Base-by-base conservation (phyloP, 2,797 vertebrate species). In the Phoebastria nigripes region DNA sequence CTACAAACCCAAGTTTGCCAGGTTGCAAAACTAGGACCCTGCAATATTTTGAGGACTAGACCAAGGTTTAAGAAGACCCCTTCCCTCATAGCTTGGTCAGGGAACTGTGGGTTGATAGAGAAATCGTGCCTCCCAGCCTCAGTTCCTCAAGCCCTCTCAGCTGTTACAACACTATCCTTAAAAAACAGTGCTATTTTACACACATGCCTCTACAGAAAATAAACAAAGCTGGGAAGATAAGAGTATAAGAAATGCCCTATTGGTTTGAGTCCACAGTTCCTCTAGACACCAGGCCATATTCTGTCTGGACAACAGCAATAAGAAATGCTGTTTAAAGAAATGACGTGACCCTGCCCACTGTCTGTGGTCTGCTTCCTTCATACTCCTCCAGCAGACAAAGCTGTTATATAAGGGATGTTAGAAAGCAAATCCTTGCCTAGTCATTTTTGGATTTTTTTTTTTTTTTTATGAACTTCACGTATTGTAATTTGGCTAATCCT, bases 321-420 rank as follows among this genome's bases (percentile, higher is more conserved):
- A 59, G 18, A 77, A 90, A 88, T 8, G 13, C 35, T 72, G 24
- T 35, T 82, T 49, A 63, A 90, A 67, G 37, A 51, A 87, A 74
- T 0, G 0, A 33, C 7, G 14, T 3, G 18, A 71, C 15, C 16
- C 11, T 26, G 11, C 16, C 15, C 55, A 8, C 17, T 25, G 9
- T 20, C 39, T 31, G 41, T 7, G 20, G 22, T 37, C 78, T 56
- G 54, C 33, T 69, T 19, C 21, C 49, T 35, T 76, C 39, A 41
- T 9, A 18, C 6, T 66, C 7, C 47, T 58, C 35, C 55, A 77
- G 44, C 35, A 49, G 37, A 51, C 21, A 80, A n/a, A 82, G 52
- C 44, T 63, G 31, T 37, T 66, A 9, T 7, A 44, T 4, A 8
- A 29, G 13, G 12, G 18, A n/a, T 20, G 8, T 37, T 2, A 42